phyloP scores from a whole-genome alignment of 2,888 invertebrate species.

The Diaperis boleti region DNA sequence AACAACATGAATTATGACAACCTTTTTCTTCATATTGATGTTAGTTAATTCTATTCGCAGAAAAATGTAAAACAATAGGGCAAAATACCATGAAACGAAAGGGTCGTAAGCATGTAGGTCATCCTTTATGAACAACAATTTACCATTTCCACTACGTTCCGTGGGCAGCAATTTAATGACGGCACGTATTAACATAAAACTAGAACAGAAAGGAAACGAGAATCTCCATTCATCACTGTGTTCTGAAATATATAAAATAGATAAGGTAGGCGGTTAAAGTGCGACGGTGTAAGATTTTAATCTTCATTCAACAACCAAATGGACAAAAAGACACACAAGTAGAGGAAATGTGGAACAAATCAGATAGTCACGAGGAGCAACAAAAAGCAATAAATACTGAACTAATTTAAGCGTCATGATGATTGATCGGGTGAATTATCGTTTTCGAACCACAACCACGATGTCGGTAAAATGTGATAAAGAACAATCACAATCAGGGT shows the following conservation, averaged over 20 bases:
- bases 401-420: conserved; percentile 54
- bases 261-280: conserved; percentile 45
- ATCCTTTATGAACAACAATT: too few species aligned
- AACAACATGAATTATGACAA: too few species aligned
- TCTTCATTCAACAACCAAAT: conserved; percentile 38
- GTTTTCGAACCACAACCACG: conserved; percentile 16
- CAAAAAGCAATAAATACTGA: conserved; percentile 43
- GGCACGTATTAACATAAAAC: not conserved
- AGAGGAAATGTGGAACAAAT: conserved; percentile 44
- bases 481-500: too few species aligned
- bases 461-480: conserved; percentile 13
- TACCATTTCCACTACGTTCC: not conserved
- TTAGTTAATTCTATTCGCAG: too few species aligned
- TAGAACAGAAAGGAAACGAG: conserved; percentile 15
- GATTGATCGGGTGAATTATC: conserved; percentile 51
- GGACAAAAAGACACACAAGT: conserved; percentile 42
- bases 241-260: conserved; percentile 46
- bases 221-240: conserved; percentile 49
- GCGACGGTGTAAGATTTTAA: conserved; percentile 35
- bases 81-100: too few species aligned
- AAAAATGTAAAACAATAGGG: too few species aligned
- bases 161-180: not conserved
- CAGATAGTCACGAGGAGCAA: conserved; percentile 36
- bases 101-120: too few species aligned
- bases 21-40: too few species aligned